Evolutionary conservation across 2,113 vertebrate species (phyloP).

Genomic region (Motacilla alba): DNA sequence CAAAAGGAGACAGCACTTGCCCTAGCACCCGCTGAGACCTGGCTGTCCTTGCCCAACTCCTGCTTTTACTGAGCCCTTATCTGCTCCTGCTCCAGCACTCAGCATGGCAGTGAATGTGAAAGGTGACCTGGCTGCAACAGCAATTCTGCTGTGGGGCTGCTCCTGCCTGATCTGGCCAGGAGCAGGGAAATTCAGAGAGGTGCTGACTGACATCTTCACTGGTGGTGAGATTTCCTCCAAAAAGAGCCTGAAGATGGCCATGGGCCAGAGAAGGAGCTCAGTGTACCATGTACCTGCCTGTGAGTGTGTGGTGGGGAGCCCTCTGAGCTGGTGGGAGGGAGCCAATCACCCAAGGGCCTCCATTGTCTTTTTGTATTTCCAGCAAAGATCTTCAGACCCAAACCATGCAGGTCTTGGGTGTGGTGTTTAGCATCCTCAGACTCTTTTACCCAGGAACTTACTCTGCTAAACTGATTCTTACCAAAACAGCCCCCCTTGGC

Average conservation of each 20-base stretch:
- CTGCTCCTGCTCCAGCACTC: not conserved
- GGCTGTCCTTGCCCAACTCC: not conserved
- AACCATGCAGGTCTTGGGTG: not conserved
- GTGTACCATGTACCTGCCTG: not conserved
- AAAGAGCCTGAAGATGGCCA: not conserved
- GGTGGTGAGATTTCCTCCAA: not conserved
- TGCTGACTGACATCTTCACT: not conserved
- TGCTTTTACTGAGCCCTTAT: not conserved
- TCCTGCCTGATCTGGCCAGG: not conserved
- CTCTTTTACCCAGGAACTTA: not conserved
- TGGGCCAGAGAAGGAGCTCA: not conserved
- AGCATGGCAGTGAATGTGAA: not conserved
- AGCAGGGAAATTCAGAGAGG: not conserved
- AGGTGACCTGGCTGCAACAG: not conserved
- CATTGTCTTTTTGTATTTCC: not conserved
- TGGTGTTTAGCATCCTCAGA: not conserved
- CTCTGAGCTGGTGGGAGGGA: not conserved
- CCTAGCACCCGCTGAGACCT: not conserved
- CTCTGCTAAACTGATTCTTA: not conserved
- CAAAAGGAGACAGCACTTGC: accelerated
- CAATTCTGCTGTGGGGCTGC: not conserved
- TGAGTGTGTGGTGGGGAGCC: not conserved
- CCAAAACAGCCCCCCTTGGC: not conserved
- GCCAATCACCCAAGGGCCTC: not conserved
- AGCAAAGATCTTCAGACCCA: not conserved